A percentile compares a stretch with the other conserved stretches of the same genome.
phyloP scores from a whole-genome alignment of 1,140 invertebrate genomes.

The Popillia japonica region DNA sequence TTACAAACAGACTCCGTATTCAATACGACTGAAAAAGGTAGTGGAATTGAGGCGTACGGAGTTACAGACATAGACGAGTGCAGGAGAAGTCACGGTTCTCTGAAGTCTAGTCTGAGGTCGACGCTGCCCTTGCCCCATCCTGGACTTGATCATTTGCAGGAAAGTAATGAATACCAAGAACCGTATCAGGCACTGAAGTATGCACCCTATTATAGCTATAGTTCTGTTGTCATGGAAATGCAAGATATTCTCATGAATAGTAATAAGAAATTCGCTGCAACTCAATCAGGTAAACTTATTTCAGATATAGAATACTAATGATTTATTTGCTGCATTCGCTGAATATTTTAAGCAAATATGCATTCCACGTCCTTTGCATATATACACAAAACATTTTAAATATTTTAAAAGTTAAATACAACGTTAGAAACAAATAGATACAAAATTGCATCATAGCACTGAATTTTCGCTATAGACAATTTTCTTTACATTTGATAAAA shows the following conservation, averaged over 20 bases:
- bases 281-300: constrained; percentile 43
- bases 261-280: constrained; percentile 57
- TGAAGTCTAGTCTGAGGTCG: constrained; percentile 62
- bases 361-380: too few species aligned
- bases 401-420: too few species aligned
- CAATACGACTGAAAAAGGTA: constrained; percentile 56
- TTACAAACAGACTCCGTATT: constrained; percentile 52
- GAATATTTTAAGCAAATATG: too few species aligned
- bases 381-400: too few species aligned
- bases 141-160: constrained; percentile 63
- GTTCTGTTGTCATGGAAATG: constrained; percentile 80
- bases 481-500: too few species aligned
- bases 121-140: constrained; percentile 66
- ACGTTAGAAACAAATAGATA: too few species aligned
- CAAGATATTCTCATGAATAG: constrained; percentile 69
- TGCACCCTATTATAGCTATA: constrained; percentile 81
- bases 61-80: constrained; percentile 60
- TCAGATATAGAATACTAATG: constrained; percentile 12
- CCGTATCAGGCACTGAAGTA: constrained; percentile 80
- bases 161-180: constrained; percentile 81
- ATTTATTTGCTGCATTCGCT: neutral
- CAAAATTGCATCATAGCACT: too few species aligned
- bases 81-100: constrained; percentile 56
- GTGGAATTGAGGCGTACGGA: constrained; percentile 57
- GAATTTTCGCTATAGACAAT: too few species aligned